Base-by-base conservation (phyloP, 2,797 vertebrate genomes). In the Cynodonichthys magdalenae region DNA sequence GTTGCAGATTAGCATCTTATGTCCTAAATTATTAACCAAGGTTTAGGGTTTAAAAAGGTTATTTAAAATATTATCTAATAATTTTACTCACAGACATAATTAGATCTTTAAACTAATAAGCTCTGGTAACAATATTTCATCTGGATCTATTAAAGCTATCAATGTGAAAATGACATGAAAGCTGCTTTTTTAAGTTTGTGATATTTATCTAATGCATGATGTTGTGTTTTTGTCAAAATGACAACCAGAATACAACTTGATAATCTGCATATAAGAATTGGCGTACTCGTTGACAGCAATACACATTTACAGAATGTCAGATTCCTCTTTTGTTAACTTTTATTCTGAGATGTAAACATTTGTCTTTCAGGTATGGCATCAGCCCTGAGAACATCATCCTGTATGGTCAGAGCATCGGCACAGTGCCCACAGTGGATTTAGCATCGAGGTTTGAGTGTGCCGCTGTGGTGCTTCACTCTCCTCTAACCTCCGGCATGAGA, bases 371-470 rank as follows among this genome's bases (percentile, higher is more conserved):
- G 85, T 99, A 98, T 0, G 97, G 97, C 67, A 98, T 99, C 88
- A 97, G 97, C 83, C 97, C 97, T 0, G 97, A 99, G 89, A 99
- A 98, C 76, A 97, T 99, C 55, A 96, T 99, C 83, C 87, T 99
- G 59, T 99, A 99, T 0, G 97, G 97, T 2, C 97, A 99, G 74
- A 99, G 97, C 89, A 99, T 99, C 0, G 97, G 97, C 84, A 99
- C 97, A 0, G 97, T 99, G 75, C 97, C 97, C 84, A 98, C 97
- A 0, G 97, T 99, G 15, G 97, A 99, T 78, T 83, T 99, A 87
- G 97, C 97, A 0, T 98, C 97, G 0, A 95, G 97, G 68, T 99
- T 97, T 0, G 97, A 99, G 89, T 99, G 97, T 2, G 97, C 97
- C 0, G 97, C 97, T 0, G 97, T 99, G 18, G 94, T 99, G 48